phyloP scores from a whole-genome alignment of 2,113 vertebrate species.

The Gadus chalcogrammus region DNA sequence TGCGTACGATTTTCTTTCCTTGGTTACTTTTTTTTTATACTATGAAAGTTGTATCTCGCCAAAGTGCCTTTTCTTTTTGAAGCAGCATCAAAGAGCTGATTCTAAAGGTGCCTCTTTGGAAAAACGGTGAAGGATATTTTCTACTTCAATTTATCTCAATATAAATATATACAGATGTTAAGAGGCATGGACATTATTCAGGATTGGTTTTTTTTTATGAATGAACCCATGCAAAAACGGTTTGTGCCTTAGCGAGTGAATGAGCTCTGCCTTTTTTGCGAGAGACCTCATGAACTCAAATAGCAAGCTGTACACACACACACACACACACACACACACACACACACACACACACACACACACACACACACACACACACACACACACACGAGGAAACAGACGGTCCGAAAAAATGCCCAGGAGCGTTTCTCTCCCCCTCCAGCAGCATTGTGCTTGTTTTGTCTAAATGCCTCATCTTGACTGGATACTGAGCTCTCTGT shows the following conservation, averaged over 20 bases:
- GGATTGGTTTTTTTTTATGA: constrained; percentile 27
- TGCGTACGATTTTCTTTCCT: constrained; percentile 6
- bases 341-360: no score
- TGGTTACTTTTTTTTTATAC: constrained; percentile 29
- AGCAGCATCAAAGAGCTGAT: constrained; percentile 28
- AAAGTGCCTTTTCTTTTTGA: constrained; percentile 71
- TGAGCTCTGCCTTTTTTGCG: constrained; percentile 28
- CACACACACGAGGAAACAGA: neutral
- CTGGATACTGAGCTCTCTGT: constrained; percentile 57
- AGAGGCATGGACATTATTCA: constrained; percentile 17
- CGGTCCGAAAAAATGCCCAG: constrained; percentile 22
- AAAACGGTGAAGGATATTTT: constrained; percentile 36
- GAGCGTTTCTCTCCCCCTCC: constrained; percentile 8
- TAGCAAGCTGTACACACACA: constrained; percentile 15
- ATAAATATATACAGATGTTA: no score
- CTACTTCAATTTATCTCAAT: neutral
- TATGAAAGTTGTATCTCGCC: constrained; percentile 62
- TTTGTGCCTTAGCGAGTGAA: constrained; percentile 58
- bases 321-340: constrained; percentile 8
- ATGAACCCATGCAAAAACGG: constrained; percentile 23
- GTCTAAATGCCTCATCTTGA: constrained; percentile 66
- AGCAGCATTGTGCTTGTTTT: constrained; percentile 53
- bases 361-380: no score
- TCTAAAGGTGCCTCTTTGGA: constrained; percentile 41
- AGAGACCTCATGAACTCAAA: constrained; percentile 35